Evolutionary conservation across 2,797 vertebrate genomes (phyloP), one percentile per base, ranked within the genome.

Genomic region (Diceros bicornis): DNA sequence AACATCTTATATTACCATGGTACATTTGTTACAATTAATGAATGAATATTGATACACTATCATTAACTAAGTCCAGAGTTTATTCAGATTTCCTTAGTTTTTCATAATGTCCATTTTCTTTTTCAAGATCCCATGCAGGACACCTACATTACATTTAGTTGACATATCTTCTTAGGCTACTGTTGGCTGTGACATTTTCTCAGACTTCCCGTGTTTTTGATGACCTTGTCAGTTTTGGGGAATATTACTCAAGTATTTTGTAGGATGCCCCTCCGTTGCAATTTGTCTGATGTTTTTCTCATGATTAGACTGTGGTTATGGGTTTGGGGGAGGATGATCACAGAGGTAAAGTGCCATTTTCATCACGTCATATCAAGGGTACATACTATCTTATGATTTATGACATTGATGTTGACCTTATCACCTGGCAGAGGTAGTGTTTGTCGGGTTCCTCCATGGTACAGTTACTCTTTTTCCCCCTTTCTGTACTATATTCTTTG

Each of bases 61-160:
- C 96, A 69, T 47, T 41, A 93, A 91, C 37, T 41, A 86, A 75
- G 27, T 77, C 20, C 41, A 79, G 23, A 64, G 34, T 77, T 95
- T 90, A 95, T 89, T 92, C 50, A 89, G 25, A 71, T 69, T 92
- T 91, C 6, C 62, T 91, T 94, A 44, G 55, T 34, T 81, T 95
- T 92, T 41, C 20, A 25, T 96, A 84, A n/a, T 27, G 47, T 52
- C 47, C 59, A 32, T 69, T 94, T 97, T 87, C 32, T 74, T 87
- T 91, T 92, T 59, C 34, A 93, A 59, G 12, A 78, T 75, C 14
- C 47, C n/a, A 87, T n/a, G 10, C 7, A 94, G 52, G 47, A 47
- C 34, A 37, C 41, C 83, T 52, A 62, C 17, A 84, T 90, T 75
- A 94, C 17, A 88, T 50, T 89, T 95, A 87, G 25, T 41, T 86